Evolutionary conservation across 2,888 invertebrate genomes (phyloP).

Genomic region (Eupithecia exiguata): DNA sequence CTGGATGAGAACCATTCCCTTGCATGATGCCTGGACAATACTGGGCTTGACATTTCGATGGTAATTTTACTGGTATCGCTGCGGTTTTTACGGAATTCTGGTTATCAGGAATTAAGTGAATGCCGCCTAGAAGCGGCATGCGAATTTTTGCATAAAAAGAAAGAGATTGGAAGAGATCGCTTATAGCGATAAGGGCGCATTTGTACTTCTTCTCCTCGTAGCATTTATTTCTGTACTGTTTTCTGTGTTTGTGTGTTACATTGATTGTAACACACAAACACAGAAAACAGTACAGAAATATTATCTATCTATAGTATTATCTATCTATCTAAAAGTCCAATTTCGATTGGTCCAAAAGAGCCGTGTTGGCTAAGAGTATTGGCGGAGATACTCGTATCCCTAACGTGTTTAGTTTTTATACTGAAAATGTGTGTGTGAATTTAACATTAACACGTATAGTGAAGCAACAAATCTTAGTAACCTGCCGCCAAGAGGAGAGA

Average conservation of each 20-base stretch:
- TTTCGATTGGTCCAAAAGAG: neutral
- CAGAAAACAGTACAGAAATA: no score
- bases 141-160: neutral
- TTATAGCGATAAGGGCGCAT: no score
- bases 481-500: neutral
- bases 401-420: neutral
- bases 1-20: slow-evolving; percentile 28
- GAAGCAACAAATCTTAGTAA: slow-evolving; percentile 13
- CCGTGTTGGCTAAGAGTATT: neutral
- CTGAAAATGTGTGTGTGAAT: neutral
- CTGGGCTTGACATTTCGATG: slow-evolving; percentile 35
- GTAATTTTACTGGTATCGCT: slow-evolving; percentile 25
- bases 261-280: no score
- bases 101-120: neutral
- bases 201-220: no score
- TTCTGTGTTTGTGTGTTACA: no score
- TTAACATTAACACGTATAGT: neutral
- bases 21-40: slow-evolving; percentile 42
- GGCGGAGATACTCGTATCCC: neutral
- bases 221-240: no score
- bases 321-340: neutral
- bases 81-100: slow-evolving; percentile 5
- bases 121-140: neutral
- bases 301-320: no score
- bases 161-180: no score